Evolutionary conservation across 1,140 invertebrate genomes (phyloP).

Genomic region (Cataglyphis hispanica): DNA sequence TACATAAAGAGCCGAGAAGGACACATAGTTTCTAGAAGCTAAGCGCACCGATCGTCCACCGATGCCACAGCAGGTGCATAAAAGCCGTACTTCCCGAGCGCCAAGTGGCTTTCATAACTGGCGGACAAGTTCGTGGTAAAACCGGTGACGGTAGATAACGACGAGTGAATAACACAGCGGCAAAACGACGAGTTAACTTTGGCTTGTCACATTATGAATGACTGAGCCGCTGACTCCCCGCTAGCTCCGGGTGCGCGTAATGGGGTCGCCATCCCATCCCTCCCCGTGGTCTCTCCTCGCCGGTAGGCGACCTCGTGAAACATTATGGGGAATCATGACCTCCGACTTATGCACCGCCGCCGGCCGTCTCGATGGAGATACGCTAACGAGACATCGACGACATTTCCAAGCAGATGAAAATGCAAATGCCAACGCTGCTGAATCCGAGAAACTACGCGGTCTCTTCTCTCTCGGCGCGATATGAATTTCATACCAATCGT

Average conservation of each 20-base stretch:
- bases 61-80: slow-evolving; percentile 13
- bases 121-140: slow-evolving; percentile 27
- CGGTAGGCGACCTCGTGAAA: neutral
- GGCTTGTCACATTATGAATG: slow-evolving; percentile 57
- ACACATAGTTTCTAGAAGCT: neutral
- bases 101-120: slow-evolving; percentile 49
- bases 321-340: slow-evolving; percentile 43
- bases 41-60: slow-evolving; percentile 43
- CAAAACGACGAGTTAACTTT: slow-evolving; percentile 15
- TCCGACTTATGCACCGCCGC: slow-evolving; percentile 46
- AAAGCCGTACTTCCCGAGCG: slow-evolving; percentile 12
- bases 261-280: neutral
- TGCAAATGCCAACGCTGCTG: slow-evolving; percentile 4
- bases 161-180: slow-evolving; percentile 62
- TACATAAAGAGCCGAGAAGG: slow-evolving; percentile 10
- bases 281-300: neutral
- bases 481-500: slow-evolving; percentile 48
- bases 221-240: slow-evolving; percentile 4
- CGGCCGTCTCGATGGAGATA: slow-evolving; percentile 59
- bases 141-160: slow-evolving; percentile 54
- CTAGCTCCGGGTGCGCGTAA: slow-evolving; percentile 33
- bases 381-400: slow-evolving; percentile 74
- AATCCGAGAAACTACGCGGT: slow-evolving; percentile 28
- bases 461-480: slow-evolving; percentile 1
- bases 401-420: slow-evolving; percentile 59